Base-by-base conservation (phyloP, 2,888 invertebrate species). In the Brachylomia viminalis region DNA sequence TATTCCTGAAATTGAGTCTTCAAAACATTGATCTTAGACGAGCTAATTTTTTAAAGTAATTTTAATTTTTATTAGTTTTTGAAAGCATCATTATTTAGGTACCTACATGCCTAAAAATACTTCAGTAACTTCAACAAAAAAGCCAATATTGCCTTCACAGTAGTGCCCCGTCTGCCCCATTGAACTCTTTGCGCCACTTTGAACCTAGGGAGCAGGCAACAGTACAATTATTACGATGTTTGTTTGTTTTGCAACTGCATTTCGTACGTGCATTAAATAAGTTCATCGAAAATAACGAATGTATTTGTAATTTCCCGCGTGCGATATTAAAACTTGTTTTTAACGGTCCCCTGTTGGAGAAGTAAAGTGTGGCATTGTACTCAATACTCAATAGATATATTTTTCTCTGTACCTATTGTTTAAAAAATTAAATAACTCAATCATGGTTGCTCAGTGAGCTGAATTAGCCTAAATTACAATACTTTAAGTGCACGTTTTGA, bases 181-280 rank as follows among this genome's bases (percentile, higher is more conserved):
- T 64, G 20, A 65, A 76, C 54, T 87, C 87, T 84, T 70, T 88
- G 89, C 0, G 62, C 61, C 71, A 71, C 74, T 68, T 75, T 33
- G 86, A 83, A 86, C 88, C 90, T 85, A 76, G 89, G 84, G 88
- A 87, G 79, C 87, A 79, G 85, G 86, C 88, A 88, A 87, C 89
- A 83, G 88, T 87, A 90, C 91, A 92, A 92, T 92, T 92, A 92
- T 92, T 91, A 92, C 89, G 72, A 85, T 88, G 89, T 88, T 88
- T 91, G 91, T 89, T 92, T 92, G 91, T 92, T 92, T 89, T 90
- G 88, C 88, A 90, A 91, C 90, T 91, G 91, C 89, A 88, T 89
- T 89, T 87, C 75, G 87, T 89, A 89, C 90, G 90, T 91, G 91
- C 84, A 90, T 88, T 88, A 88, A 91, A 91, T 90, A 89, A 88